Evolutionary conservation across 2,797 vertebrate species (phyloP).

Genomic region (Cynodonichthys magdalenae): DNA sequence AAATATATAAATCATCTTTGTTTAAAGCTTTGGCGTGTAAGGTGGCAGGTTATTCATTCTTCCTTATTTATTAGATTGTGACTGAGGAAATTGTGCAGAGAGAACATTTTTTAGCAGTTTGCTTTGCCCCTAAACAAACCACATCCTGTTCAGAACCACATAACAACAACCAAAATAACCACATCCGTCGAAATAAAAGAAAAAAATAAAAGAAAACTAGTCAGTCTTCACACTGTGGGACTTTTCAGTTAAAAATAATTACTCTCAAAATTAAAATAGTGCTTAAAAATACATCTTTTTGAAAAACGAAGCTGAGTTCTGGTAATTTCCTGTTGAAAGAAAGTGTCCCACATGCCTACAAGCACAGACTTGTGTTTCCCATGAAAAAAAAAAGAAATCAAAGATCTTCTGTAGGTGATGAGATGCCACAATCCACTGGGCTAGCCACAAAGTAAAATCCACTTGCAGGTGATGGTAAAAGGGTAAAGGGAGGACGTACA

Average conservation of each 20-base stretch:
- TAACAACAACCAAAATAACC: conserved; percentile 30
- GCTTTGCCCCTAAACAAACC: conserved; percentile 23
- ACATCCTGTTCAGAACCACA: conserved; percentile 40
- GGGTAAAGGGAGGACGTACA: conserved; percentile 23
- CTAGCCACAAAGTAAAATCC: conserved; percentile 49
- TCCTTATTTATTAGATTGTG: no score
- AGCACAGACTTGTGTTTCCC: conserved; percentile 25
- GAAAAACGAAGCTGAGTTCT: conserved; percentile 7
- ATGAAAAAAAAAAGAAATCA: conserved; percentile 44
- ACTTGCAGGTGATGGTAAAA: conserved; percentile 47
- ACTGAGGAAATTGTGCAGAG: not conserved
- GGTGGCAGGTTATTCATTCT: no score
- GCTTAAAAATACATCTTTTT: not conserved
- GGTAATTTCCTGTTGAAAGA: conserved; percentile 45
- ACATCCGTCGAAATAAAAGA: conserved; percentile 15
- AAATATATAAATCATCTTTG: no score
- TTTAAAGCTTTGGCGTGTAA: no score
- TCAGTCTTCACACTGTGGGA: no score
- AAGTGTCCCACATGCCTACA: not conserved
- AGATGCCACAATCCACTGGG: conserved; percentile 49
- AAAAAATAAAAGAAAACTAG: not conserved
- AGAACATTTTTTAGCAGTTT: not conserved
- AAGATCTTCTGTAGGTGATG: conserved; percentile 56
- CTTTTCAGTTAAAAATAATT: no score
- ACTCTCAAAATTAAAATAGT: conserved; percentile 8